These are phyloP conservation scores for Drosophila imparisetae DNA, from an alignment of 2,888 invertebrate genomes.

Conservation along the genomic window DNA sequence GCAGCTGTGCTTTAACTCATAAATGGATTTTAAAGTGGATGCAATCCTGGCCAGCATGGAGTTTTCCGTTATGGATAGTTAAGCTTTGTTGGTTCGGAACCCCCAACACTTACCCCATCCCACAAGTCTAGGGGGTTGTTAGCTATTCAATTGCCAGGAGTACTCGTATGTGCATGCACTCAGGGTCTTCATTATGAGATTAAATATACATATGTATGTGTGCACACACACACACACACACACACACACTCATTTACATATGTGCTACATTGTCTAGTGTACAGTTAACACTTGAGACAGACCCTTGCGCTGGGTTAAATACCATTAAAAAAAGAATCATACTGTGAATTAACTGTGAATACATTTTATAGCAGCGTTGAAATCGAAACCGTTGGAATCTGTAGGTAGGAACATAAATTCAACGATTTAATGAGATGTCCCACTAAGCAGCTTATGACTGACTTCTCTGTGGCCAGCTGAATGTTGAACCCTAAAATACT, in stretches of 20 bases:
- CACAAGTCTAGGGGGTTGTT: slow-evolving; percentile 33
- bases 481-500: not conserved
- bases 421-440: slow-evolving; percentile 10
- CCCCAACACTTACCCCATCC: not conserved
- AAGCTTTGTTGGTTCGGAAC: slow-evolving; percentile 21
- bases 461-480: not conserved
- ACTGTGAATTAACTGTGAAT: slow-evolving; percentile 8
- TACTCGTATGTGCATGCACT: slow-evolving; percentile 50
- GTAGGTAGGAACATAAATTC: not conserved
- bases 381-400: slow-evolving; percentile 16
- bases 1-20: slow-evolving; percentile 60
- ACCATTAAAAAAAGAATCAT: slow-evolving; percentile 8
- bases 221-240: slow-evolving; percentile 8
- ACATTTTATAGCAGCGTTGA: slow-evolving; percentile 3
- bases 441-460: slow-evolving; percentile 10
- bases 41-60: slow-evolving; percentile 55
- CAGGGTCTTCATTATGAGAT: slow-evolving; percentile 71
- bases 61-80: slow-evolving; percentile 40
- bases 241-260: slow-evolving; percentile 3
- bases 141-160: slow-evolving; percentile 59
- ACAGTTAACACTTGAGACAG: slow-evolving; percentile 63
- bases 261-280: slow-evolving; percentile 33
- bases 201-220: slow-evolving; percentile 57
- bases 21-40: slow-evolving; percentile 76
- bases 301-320: slow-evolving; percentile 20